Conservation (phyloP, 35 echinoderm and acorn worm species). For the Patiria miniata region DNA sequence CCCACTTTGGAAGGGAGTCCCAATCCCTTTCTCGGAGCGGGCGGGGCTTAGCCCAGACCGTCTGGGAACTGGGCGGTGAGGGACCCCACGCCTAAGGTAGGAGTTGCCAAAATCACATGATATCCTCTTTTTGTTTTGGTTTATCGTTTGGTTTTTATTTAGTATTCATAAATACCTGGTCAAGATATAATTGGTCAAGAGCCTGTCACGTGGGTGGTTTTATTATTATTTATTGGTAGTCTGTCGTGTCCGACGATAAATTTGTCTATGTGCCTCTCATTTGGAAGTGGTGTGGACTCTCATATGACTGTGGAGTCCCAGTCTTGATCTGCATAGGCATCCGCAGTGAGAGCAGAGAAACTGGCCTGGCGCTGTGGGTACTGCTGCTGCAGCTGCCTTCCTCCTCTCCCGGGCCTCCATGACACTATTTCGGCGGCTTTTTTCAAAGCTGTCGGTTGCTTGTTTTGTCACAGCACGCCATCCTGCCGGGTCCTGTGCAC, state of each 20-base stretch:
- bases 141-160: conserved; percentile 55
- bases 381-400: background rate
- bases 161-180: conserved; percentile 41
- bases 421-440: background rate
- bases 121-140: conserved; percentile 69
- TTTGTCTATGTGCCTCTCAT: no score
- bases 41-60: no score
- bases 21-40: no score
- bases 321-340: background rate
- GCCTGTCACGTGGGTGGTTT: no score
- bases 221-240: background rate
- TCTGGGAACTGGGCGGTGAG: no score
- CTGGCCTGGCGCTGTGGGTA: background rate
- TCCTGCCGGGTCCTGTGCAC: background rate
- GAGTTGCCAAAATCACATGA: no score
- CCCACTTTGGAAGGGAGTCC: no score
- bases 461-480: background rate
- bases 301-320: no score
- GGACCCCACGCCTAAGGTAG: no score
- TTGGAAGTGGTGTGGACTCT: no score
- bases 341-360: background rate
- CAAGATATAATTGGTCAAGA: background rate
- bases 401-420: background rate
- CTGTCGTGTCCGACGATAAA: no score
- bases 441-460: background rate